These are phyloP conservation scores for Bimastos eiseni DNA, from an alignment of 2,888 invertebrate genomes.

Conservation along the genomic window DNA sequence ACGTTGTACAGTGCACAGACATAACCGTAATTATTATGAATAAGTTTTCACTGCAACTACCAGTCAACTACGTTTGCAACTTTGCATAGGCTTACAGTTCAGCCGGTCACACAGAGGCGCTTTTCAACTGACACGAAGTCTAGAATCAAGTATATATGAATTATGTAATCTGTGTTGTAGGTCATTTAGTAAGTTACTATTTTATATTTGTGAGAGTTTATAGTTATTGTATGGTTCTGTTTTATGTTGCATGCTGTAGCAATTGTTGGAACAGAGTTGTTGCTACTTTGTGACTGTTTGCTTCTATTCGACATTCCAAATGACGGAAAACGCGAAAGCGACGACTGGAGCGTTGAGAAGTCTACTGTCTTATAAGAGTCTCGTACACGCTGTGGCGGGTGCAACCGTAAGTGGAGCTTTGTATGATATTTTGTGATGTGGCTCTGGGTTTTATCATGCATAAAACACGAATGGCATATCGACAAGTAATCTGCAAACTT, in stretches of 20 bases:
- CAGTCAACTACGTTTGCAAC: too few species aligned
- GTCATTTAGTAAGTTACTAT: background rate
- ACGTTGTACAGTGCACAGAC: too few species aligned
- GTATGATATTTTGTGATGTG: constrained; percentile 56
- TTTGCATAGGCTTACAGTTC: background rate
- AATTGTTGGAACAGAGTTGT: background rate
- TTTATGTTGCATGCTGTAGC: background rate
- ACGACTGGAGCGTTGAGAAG: background rate
- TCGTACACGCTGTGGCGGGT: constrained; percentile 37
- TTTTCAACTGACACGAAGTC: background rate
- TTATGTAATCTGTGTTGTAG: constrained; percentile 13
- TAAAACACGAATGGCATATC: background rate
- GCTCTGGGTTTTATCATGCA: too few species aligned
- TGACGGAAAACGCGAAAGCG: background rate
- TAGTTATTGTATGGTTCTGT: background rate
- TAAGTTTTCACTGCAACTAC: too few species aligned
- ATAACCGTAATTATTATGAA: too few species aligned
- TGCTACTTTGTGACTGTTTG: background rate
- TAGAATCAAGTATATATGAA: background rate
- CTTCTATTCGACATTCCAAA: background rate
- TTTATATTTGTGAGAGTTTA: background rate
- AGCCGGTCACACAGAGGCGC: background rate
- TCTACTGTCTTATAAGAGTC: constrained; percentile 37
- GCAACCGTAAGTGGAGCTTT: constrained; percentile 32
- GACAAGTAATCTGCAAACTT: too few species aligned